Evolutionary conservation across 2,888 invertebrate genomes (phyloP).

Genomic region (Allygus modestus): DNA sequence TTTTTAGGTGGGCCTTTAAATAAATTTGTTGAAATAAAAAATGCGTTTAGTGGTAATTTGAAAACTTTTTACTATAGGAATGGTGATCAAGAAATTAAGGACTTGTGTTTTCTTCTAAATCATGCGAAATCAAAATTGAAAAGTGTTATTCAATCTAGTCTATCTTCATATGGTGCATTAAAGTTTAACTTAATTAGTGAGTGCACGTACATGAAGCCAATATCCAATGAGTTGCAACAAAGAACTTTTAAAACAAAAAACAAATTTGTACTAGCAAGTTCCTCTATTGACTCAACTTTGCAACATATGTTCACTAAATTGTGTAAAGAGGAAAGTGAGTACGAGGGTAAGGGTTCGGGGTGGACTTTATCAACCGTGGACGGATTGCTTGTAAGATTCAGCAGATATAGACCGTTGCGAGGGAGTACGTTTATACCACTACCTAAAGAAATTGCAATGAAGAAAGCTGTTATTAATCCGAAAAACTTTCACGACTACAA

Average conservation of each 20-base stretch:
- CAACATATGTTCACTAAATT: conserved; percentile 12
- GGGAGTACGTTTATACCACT: neutral
- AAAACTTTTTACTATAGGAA: conserved; percentile 39
- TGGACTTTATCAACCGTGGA: conserved; percentile 38
- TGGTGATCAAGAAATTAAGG: neutral
- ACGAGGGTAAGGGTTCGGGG: conserved; percentile 36
- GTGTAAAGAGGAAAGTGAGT: conserved; percentile 32
- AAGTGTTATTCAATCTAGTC: neutral
- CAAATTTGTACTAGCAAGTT: conserved; percentile 11
- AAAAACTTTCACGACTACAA: conserved; percentile 40
- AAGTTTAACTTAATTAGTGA: conserved; percentile 27
- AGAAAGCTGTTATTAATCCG: conserved; percentile 48
- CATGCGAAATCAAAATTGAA: neutral
- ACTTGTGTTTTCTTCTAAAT: conserved; percentile 25
- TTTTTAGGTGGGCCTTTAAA: neutral
- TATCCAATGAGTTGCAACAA: neutral
- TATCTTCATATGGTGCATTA: conserved; percentile 7
- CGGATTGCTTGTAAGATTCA: conserved; percentile 24
- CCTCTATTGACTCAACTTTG: neutral
- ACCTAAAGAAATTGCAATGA: conserved; percentile 12
- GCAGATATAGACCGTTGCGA: neutral
- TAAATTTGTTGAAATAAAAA: conserved; percentile 20
- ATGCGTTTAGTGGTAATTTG: conserved; percentile 19
- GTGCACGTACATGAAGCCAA: conserved; percentile 21
- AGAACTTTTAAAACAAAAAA: conserved; percentile 20